Percentiles rank a stretch among this genome's conserved stretches.
Conservation (phyloP, 2,113 vertebrate species). For the Oncorhynchus clarkii region DNA sequence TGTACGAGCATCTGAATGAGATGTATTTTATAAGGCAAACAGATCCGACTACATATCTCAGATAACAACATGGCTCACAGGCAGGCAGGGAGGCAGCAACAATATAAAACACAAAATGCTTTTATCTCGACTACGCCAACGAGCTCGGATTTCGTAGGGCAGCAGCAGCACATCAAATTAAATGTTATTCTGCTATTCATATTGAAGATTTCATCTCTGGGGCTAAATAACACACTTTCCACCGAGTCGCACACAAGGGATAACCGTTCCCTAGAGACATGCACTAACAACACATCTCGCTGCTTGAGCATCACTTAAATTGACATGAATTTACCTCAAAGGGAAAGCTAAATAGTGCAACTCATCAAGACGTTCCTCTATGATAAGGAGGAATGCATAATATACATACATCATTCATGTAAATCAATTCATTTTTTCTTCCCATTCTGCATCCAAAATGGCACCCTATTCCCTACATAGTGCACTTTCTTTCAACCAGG, state of each 20-base stretch:
- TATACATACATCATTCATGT: background rate
- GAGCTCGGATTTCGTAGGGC: background rate
- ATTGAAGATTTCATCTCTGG: constrained; percentile 2
- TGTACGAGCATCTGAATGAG: too few relatives aligned
- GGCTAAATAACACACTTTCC: constrained; percentile 5
- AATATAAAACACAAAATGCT: background rate
- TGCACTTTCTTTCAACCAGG: too few relatives aligned
- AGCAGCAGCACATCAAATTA: constrained; percentile 24
- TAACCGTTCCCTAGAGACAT: background rate
- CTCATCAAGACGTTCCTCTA: background rate
- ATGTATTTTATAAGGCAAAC: background rate
- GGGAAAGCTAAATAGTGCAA: constrained; percentile 5
- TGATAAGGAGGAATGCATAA: background rate
- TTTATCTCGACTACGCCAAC: background rate
- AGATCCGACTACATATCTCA: background rate
- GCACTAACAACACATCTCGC: background rate
- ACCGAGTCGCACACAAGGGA: background rate
- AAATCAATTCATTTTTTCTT: constrained; percentile 10
- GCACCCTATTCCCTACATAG: too few relatives aligned
- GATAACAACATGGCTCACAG: background rate
- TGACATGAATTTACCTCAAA: constrained; percentile 2
- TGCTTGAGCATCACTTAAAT: background rate
- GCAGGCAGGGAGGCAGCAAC: too few relatives aligned
- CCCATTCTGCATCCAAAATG: background rate
- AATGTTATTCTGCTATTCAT: constrained; percentile 4